Evolutionary conservation across 2,113 vertebrate genomes (phyloP).

Genomic region (Falco punctatus): DNA sequence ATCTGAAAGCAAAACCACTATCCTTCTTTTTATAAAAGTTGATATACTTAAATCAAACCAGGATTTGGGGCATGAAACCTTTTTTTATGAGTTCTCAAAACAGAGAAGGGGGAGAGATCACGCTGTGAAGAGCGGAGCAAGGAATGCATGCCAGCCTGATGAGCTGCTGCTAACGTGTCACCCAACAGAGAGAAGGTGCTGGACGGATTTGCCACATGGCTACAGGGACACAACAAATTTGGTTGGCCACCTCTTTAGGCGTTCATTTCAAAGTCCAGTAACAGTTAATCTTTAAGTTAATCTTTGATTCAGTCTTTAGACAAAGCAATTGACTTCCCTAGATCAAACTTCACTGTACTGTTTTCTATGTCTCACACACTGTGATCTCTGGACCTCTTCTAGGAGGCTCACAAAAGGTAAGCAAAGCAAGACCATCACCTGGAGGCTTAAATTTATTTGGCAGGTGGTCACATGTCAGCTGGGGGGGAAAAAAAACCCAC

Average conservation of each 20-base stretch:
- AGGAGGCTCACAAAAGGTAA: not conserved
- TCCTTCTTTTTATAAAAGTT: not conserved
- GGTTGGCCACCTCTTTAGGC: not conserved
- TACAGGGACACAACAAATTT: not conserved
- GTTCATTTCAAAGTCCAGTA: not conserved
- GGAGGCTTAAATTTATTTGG: not conserved
- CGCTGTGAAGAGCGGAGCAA: not conserved
- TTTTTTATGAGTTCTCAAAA: not conserved
- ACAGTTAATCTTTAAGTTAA: not conserved
- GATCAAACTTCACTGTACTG: not conserved
- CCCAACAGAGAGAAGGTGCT: not conserved
- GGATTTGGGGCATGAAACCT: too few species aligned
- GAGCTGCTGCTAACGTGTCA: not conserved
- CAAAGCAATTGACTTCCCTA: not conserved
- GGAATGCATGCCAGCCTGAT: not conserved
- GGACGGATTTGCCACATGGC: not conserved
- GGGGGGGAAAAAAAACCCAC: not conserved
- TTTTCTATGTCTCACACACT: not conserved
- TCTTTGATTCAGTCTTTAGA: not conserved
- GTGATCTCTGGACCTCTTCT: not conserved
- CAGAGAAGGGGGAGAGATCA: not conserved
- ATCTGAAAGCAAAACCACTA: not conserved
- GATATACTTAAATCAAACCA: not conserved
- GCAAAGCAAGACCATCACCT: not conserved
- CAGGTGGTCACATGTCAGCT: not conserved